phyloP scores from a whole-genome alignment of 2,113 vertebrate species.

The Myrmophylax atrothorax region DNA sequence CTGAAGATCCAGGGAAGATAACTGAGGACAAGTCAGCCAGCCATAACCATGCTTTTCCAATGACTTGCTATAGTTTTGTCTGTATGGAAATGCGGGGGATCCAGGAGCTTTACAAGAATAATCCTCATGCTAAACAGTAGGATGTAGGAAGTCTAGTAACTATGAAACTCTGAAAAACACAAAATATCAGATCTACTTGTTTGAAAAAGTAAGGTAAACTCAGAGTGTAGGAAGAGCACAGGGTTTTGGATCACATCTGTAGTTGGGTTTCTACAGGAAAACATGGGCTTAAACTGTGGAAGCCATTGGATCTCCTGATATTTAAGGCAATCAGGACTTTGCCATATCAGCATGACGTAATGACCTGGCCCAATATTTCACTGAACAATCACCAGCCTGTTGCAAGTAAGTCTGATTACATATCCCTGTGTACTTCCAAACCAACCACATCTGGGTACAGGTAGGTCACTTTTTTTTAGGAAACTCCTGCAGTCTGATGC shows the following conservation, averaged over 20 bases:
- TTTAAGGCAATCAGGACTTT: neutral
- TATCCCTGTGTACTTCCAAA: neutral
- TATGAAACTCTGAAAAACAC: neutral
- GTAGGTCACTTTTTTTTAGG: neutral
- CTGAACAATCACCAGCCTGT: neutral
- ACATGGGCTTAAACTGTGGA: neutral
- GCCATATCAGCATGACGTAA: fast-evolving
- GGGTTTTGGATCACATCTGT: neutral
- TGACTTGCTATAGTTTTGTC: neutral
- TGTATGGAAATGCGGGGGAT: neutral
- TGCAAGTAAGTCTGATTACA: neutral
- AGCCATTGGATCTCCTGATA: neutral
- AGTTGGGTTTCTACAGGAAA: neutral
- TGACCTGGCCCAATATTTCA: neutral
- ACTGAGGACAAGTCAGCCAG: neutral
- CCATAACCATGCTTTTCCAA: neutral
- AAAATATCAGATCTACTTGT: neutral
- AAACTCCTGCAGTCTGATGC: neutral
- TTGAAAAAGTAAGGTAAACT: neutral
- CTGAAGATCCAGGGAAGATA: neutral
- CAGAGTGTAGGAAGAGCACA: neutral
- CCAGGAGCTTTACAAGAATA: neutral
- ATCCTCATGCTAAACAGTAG: neutral
- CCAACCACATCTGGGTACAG: neutral
- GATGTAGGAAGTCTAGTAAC: neutral